Percentiles rank a stretch among this genome's conserved stretches.
phyloP scores from a whole-genome alignment of 2,113 vertebrate genomes.

The Hyaena hyaena region DNA sequence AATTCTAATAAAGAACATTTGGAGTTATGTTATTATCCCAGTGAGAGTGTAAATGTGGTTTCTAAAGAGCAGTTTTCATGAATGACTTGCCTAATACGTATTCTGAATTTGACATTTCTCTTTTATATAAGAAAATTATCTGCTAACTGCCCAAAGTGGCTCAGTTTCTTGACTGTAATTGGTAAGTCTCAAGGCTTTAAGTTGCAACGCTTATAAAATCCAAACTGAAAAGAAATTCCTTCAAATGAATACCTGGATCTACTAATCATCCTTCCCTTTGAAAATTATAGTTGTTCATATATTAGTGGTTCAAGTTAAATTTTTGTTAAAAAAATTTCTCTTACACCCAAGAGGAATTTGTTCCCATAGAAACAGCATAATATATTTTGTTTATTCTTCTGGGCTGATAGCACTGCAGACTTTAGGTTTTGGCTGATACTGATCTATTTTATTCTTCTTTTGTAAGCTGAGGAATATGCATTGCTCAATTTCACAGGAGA shows the following conservation, averaged over 20 bases:
- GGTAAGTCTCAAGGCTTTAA: conserved; percentile 20
- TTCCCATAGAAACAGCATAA: conserved; percentile 1
- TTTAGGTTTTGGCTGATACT: conserved; percentile 2
- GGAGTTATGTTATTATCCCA: not conserved
- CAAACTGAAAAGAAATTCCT: conserved; percentile 26
- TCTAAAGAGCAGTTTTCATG: not conserved
- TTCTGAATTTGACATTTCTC: conserved; percentile 44
- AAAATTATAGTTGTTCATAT: not conserved
- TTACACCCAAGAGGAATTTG: not conserved
- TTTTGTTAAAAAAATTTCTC: conserved; percentile 15
- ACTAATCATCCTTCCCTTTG: conserved; percentile 20
- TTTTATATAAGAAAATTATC: conserved; percentile 48
- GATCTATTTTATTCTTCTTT: conserved; percentile 26
- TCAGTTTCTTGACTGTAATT: conserved; percentile 28
- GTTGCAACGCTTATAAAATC: not conserved
- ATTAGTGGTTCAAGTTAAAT: not conserved
- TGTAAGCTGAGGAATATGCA: not conserved
- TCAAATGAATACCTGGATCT: conserved; percentile 11
- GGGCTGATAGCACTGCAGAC: not conserved
- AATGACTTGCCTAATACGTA: conserved; percentile 19
- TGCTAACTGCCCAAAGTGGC: not conserved
- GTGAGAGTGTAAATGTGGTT: not conserved
- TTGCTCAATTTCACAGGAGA: conserved; percentile 36
- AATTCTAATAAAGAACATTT: not conserved
- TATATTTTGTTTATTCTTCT: conserved; percentile 33